Conservation (phyloP, 2,888 invertebrate species). For the Dasypolia templi region DNA sequence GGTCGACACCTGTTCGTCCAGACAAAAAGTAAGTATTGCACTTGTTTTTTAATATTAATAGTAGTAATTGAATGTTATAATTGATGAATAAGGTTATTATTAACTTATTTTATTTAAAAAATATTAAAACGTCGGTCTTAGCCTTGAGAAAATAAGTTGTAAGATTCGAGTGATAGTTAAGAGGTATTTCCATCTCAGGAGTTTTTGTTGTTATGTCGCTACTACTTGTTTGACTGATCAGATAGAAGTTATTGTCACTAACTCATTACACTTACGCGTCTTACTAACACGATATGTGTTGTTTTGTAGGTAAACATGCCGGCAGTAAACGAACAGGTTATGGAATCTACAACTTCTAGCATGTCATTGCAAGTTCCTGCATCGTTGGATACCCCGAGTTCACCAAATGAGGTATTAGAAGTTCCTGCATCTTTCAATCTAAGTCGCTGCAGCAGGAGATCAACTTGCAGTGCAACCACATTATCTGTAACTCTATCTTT, state of each 20-base stretch:
- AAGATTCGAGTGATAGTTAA: constrained; percentile 8
- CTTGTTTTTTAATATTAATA: constrained; percentile 6
- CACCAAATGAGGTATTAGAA: constrained; percentile 11
- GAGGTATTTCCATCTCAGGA: constrained; percentile 10
- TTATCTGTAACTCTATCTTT: constrained; percentile 12
- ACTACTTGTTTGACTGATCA: constrained; percentile 9
- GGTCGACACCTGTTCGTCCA: constrained; percentile 3
- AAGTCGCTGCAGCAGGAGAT: constrained; percentile 17
- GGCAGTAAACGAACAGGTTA: constrained; percentile 7
- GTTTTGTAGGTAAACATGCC: constrained; percentile 5
- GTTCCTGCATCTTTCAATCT: not conserved
- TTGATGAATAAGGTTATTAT: not conserved
- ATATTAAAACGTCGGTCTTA: not conserved
- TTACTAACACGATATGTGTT: constrained; percentile 14
- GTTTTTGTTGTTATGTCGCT: constrained; percentile 11
- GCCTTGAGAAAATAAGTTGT: constrained; percentile 8
- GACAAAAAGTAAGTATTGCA: not conserved
- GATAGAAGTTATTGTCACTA: constrained; percentile 6
- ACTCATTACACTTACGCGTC: constrained; percentile 2
- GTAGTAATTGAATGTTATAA: constrained; percentile 1
- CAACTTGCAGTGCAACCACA: constrained; percentile 14
- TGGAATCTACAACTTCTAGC: constrained; percentile 4
- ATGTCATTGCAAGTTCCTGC: constrained; percentile 15
- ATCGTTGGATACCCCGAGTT: constrained; percentile 3
- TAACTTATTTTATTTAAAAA: not conserved